A percentile compares a stretch with the other conserved stretches of the same genome.
Evolutionary conservation across 2,888 invertebrate species (phyloP).

Genomic region (Tinea pellionella): DNA sequence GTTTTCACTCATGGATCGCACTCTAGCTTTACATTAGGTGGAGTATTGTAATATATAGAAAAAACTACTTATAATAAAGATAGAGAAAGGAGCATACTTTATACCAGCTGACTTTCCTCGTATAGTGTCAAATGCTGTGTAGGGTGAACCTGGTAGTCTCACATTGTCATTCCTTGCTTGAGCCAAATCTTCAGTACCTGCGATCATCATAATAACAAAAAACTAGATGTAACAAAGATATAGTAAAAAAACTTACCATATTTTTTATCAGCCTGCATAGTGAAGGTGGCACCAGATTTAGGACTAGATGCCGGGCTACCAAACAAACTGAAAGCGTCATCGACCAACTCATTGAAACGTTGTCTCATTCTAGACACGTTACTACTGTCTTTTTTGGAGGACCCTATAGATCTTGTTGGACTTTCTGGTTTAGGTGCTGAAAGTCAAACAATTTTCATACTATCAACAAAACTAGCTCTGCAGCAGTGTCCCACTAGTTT

Average conservation of each 20-base stretch:
- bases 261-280: constrained; percentile 15
- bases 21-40: too few relatives aligned
- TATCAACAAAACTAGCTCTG: too few relatives aligned
- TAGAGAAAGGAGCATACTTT: constrained; percentile 17
- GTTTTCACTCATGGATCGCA: too few relatives aligned
- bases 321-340: constrained; percentile 83
- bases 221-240: neutral
- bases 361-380: constrained; percentile 75
- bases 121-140: constrained; percentile 38
- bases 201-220: neutral
- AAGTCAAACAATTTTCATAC: neutral
- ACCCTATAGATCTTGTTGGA: constrained; percentile 31
- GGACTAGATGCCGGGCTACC: constrained; percentile 72
- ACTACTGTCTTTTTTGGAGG: constrained; percentile 35
- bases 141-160: constrained; percentile 45
- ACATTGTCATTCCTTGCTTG: constrained; percentile 61
- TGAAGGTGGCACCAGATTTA: constrained; percentile 43
- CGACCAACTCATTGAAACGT: constrained; percentile 80
- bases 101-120: constrained; percentile 46
- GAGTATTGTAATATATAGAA: too few relatives aligned
- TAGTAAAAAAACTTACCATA: neutral
- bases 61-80: too few relatives aligned
- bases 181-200: constrained; percentile 26
- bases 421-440: constrained; percentile 47
- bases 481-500: too few relatives aligned